Conservation (phyloP, 2,888 invertebrate species). For the Drosophila nigritarsus region DNA sequence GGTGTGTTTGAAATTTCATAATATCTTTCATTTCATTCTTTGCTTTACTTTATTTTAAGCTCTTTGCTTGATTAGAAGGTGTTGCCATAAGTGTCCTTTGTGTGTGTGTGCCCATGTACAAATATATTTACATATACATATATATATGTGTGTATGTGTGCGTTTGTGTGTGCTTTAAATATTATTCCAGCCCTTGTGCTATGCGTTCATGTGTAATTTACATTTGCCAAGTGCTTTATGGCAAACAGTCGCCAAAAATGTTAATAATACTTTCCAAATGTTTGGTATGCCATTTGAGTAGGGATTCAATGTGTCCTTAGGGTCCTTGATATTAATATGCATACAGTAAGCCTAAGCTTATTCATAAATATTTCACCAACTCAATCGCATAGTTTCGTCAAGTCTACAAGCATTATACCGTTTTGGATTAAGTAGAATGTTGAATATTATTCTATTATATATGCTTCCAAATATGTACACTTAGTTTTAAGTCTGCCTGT, state of each 20-base stretch:
- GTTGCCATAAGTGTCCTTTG: conserved; percentile 75
- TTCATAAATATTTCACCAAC: conserved; percentile 2
- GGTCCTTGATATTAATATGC: conserved; percentile 20
- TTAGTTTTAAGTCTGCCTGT: background rate
- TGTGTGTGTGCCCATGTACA: conserved; percentile 2
- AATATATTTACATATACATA: background rate
- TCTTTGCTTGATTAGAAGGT: conserved; percentile 81
- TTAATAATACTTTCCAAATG: conserved; percentile 68
- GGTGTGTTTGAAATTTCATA: conserved; percentile 80
- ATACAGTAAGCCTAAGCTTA: conserved; percentile 1
- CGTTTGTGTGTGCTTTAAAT: conserved; percentile 45
- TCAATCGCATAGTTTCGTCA: conserved; percentile 7
- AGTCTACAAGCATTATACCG: background rate
- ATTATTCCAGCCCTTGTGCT: conserved; percentile 62
- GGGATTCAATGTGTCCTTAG: conserved; percentile 22
- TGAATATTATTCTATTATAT: background rate
- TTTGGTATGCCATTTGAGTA: conserved; percentile 11
- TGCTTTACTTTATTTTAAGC: conserved; percentile 80
- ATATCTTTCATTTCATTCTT: conserved; percentile 79
- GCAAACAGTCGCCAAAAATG: conserved; percentile 63
- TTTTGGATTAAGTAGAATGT: background rate
- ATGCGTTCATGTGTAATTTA: conserved; percentile 72
- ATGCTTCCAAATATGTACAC: too few relatives aligned
- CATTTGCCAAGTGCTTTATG: conserved; percentile 71
- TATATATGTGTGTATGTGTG: conserved; percentile 3